Base-by-base conservation (phyloP, 2,113 vertebrate species). In the Himantopus leucocephalus region DNA sequence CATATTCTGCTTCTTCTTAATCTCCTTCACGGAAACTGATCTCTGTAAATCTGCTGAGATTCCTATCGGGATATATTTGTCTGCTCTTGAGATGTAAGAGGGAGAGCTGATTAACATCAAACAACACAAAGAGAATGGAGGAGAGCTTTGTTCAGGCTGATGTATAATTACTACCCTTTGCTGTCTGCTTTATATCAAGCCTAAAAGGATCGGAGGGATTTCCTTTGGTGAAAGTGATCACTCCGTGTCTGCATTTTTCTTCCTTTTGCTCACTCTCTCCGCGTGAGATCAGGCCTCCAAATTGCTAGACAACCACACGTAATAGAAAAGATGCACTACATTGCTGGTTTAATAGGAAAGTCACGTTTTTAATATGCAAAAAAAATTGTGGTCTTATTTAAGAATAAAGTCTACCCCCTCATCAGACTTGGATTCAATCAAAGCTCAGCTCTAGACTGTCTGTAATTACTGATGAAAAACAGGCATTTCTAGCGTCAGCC, bases 81-180 rank as follows among this genome's bases (percentile, higher is more conserved):
- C 67, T 96, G 96, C 96, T 96, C 96, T 73, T 95, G 95, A 95
- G 91, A 94, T 62, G 93, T 90, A 94, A 88, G 90, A 77, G 78
- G 84, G 74, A 85, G 64, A 91, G 79, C 67, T 91, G 75, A 75
- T 91, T 90, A 94, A 27, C 56, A 96, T 85, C 34, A 45, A 91
- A 92, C n/a, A 24, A 85, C 60, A 92, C 71, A 91, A 87, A 96
- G 80, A 8, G 8, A 90, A 71, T n/a, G 43, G 89, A 94, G 66
- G 56, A 35, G 88, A 66, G 87, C 95, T 97, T 91, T 90, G 74
- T 92, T 91, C 78, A 83, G 85, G 77, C 87, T 93, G 82, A 59
- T 94, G 87, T 89, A 75, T 96, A 96, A 96, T 96, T 96, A 94
- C 68, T 85, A 88, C 67, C 90, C 94, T 91, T 93, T 95, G 85